phyloP scores from a whole-genome alignment of 2,797 vertebrate genomes.

The Craterocephalus amniculus region DNA sequence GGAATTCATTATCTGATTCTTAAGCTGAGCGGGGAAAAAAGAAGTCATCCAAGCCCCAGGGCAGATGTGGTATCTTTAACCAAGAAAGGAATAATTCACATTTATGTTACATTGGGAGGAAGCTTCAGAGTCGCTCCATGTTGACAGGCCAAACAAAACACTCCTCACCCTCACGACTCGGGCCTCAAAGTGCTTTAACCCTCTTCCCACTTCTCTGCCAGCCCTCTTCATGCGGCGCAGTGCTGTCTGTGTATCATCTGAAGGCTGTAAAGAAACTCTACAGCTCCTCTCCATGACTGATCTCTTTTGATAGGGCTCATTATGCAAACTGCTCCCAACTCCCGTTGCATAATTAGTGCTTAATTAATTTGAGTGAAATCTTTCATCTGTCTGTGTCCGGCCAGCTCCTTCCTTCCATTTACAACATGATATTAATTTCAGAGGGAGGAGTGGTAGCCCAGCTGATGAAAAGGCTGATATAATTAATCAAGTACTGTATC shows the following conservation, averaged over 20 bases:
- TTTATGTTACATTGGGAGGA: conserved; percentile 34
- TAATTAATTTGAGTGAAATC: conserved; percentile 95
- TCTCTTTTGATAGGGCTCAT: conserved; percentile 87
- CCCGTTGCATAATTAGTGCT: conserved; percentile 89
- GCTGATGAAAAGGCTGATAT: conserved; percentile 90
- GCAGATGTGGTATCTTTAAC: conserved; percentile 54
- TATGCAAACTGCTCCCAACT: conserved; percentile 90
- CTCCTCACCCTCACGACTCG: conserved; percentile 58
- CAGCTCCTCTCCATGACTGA: conserved; percentile 76
- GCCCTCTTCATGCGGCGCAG: conserved; percentile 57
- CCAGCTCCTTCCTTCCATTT: conserved; percentile 95
- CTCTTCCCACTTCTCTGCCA: conserved; percentile 62
- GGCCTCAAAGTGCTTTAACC: conserved; percentile 60
- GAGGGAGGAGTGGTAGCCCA: conserved; percentile 82
- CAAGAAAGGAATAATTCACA: conserved; percentile 42
- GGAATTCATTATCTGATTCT: conserved; percentile 70
- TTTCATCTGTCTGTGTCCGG: conserved; percentile 92
- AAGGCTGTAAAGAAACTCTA: conserved; percentile 74
- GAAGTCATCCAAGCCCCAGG: conserved; percentile 22
- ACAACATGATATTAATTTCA: conserved; percentile 93
- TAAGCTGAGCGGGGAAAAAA: conserved; percentile 24
- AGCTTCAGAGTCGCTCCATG: conserved; percentile 37
- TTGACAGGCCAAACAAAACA: conserved; percentile 66
- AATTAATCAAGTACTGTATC: conserved; percentile 93
- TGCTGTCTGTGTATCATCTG: conserved; percentile 63